Evolutionary conservation across 2,888 invertebrate genomes (phyloP), one percentile per base, ranked within the genome.

Genomic region (Limenitis camilla): DNA sequence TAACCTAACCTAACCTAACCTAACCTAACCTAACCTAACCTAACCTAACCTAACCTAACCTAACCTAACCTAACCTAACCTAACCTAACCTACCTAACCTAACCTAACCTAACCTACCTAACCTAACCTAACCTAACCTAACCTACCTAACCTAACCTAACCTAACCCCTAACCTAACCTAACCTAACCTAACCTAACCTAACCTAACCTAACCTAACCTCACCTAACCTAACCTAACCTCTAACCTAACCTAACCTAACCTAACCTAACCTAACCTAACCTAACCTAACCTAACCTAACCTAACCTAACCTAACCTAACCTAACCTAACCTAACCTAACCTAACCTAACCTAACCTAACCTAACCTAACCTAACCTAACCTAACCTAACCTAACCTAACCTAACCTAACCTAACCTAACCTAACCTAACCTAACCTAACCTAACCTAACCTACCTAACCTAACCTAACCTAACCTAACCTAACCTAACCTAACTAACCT

Each of bases 401-500:
- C 59, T 59, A 61, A 59, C 59, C 59, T 61, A 60, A 60, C 59
- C 61, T 61, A 59, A 61, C 59, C 61, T 59, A 61, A 61, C 59
- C 59, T 57, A 55, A 55, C 55, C 53, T 51, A 55, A 58, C 53
- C 55, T 58, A 59, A 57, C 58, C 55, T 53, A 55, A 57, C 59
- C n/a, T n/a, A n/a, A n/a, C n/a, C n/a, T n/a, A n/a, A n/a, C n/a
- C n/a, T n/a, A n/a, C n/a, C n/a, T n/a, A 61, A 61, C 59, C 59
- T 59, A 61, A 59, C 59, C 59, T 61, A 60, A 60, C 59, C 61
- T 61, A 59, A 61, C 59, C 61, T 59, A 61, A 61, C 59, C 59
- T 59, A 61, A 59, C 61, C 61, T 59, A 59, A 61, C 61, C 59
- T 61, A 59, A 61, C 61, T 58, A 61, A 61, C 58, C 58, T 61